Base-by-base conservation (phyloP, 2,888 invertebrate species). In the Hemithea aestivaria region DNA sequence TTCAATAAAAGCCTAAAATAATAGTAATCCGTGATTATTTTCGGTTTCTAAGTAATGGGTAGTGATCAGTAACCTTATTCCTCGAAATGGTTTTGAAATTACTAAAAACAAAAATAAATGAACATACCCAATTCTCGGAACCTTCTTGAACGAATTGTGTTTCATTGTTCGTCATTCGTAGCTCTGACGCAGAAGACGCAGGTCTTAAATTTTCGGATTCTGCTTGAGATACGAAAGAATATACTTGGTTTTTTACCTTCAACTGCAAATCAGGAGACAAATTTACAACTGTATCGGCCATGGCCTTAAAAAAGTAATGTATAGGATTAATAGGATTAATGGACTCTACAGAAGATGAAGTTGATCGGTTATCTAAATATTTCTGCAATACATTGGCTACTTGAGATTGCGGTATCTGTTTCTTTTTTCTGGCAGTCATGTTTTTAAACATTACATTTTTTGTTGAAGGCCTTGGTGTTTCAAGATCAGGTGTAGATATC, bases 221-320 rank as follows among this genome's bases (percentile, higher is more conserved):
- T 22, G 28, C 28, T 23, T 35, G 35, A 10, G 35, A 35, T 28
- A 35, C 36, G 29, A 30, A 25, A 30, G 26, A 30, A 32, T 38
- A 38, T 33, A 33, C 20, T 33, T 34, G 28, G 39, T 33, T 39
- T 33, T 39, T 29, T 33, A 39, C 34, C 28, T 34, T 39, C 20
- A 34, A 31, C 27, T 30, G 28, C 27, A 39, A 32, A 39, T 39
- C 38, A 24, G 38, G 38, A 22, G 38, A 27, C 22, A 38, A 32
- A 32, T 16, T 27, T 32, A 32, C 38, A 9, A 33, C 38, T 27
- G 32, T 38, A 38, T 32, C 28, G 7, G 36, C 36, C 36, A 36
- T 36, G 16, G 36, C 36, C 29, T 30, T 36, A 29, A 36, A 36
- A 36, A 36, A 35, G 27, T 27, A 35, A 35, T 35, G 27, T 20